Percentiles rank a stretch among this genome's conserved stretches.
Evolutionary conservation across 2,113 vertebrate species (phyloP).

Genomic region (Anguilla rostrata): DNA sequence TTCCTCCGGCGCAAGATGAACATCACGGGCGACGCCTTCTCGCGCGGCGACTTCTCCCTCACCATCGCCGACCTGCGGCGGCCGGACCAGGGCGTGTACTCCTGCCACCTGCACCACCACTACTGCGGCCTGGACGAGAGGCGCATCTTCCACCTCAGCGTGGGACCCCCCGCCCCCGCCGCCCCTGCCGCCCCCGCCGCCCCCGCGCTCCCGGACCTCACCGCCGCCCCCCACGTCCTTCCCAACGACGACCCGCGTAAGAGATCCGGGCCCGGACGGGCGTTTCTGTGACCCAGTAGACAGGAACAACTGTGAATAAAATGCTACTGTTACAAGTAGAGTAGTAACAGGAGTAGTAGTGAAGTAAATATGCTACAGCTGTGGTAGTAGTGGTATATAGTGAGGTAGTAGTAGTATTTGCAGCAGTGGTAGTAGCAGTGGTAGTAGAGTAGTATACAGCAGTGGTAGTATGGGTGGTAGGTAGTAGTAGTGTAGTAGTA

Average conservation of each 20-base stretch:
- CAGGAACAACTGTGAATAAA: neutral
- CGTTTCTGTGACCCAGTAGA: neutral
- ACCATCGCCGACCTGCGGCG: constrained; percentile 70
- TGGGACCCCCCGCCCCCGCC: constrained; percentile 55
- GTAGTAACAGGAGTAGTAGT: too few relatives aligned
- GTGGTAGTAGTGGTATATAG: too few relatives aligned
- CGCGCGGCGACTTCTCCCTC: constrained; percentile 86
- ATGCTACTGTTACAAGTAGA: too few relatives aligned
- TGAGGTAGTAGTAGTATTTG: too few relatives aligned
- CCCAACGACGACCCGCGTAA: constrained; percentile 60
- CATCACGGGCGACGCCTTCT: constrained; percentile 76
- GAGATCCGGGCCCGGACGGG: neutral
- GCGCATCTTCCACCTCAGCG: constrained; percentile 77
- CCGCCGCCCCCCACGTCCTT: constrained; percentile 57
- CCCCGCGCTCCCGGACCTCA: constrained; percentile 34
- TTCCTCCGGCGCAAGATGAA: constrained; percentile 85
- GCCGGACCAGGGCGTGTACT: constrained; percentile 83
- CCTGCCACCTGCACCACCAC: constrained; percentile 93
- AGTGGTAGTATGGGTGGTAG: too few relatives aligned
- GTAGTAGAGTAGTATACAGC: too few relatives aligned
- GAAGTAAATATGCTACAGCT: too few relatives aligned
- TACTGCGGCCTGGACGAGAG: constrained; percentile 93
- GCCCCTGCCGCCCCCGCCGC: constrained; percentile 58
- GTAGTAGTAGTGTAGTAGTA: too few relatives aligned
- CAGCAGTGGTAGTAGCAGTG: too few relatives aligned